Percentiles rank a stretch among this genome's conserved stretches.
These are phyloP conservation scores for Tachysurus vachellii DNA, from an alignment of 2,113 vertebrate species.

Conservation along the genomic window DNA sequence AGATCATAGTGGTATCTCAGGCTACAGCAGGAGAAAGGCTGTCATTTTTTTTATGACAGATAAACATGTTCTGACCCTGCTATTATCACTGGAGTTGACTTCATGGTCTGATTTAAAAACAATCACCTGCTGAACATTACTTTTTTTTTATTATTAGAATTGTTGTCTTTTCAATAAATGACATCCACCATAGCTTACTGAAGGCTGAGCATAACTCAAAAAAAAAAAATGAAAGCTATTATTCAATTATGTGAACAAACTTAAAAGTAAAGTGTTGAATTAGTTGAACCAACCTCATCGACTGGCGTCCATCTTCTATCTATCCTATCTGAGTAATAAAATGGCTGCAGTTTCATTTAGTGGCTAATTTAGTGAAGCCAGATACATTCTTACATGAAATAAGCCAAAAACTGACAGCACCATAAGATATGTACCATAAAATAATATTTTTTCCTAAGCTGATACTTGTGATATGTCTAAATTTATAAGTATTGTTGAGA, in stretches of 20 bases:
- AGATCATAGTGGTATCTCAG: neutral
- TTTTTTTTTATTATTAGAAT: neutral
- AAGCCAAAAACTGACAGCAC: neutral
- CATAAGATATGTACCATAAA: neutral
- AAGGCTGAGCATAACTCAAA: neutral
- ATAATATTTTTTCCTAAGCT: neutral
- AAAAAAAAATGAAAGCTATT: neutral
- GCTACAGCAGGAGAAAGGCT: neutral
- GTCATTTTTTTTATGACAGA: neutral
- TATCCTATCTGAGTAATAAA: neutral
- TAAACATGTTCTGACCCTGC: constrained; percentile 3
- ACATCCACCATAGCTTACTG: neutral
- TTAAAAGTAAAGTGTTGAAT: neutral
- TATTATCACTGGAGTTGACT: neutral
- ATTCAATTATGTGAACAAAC: constrained; percentile 18
- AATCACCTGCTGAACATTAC: neutral
- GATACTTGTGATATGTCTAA: neutral
- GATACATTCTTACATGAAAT: neutral
- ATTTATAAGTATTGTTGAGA: neutral
- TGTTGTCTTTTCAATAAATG: neutral
- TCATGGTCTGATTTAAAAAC: neutral
- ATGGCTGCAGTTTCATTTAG: neutral
- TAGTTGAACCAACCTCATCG: neutral
- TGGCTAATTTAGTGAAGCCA: neutral
- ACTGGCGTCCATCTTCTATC: too few relatives aligned